Evolutionary conservation across 2,113 vertebrate species (phyloP).

Genomic region (Elephas maximus): DNA sequence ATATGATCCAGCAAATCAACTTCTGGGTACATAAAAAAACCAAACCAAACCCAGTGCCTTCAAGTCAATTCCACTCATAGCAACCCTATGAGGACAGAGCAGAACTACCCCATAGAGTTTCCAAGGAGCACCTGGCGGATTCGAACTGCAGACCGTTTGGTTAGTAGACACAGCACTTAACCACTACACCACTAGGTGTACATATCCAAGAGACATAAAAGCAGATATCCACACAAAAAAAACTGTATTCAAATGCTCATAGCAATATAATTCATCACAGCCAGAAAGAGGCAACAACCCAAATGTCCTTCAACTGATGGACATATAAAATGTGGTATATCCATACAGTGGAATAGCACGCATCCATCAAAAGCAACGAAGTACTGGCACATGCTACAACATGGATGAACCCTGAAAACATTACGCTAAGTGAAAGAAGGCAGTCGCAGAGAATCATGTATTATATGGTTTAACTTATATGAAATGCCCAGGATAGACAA

Average conservation of each 20-base stretch:
- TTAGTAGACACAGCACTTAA: no score
- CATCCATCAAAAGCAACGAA: not conserved
- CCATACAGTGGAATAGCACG: not conserved
- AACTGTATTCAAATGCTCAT: not conserved
- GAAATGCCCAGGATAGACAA: not conserved
- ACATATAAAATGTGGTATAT: not conserved
- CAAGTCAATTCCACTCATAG: no score
- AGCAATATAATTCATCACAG: not conserved
- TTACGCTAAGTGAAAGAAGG: not conserved
- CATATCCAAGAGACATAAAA: not conserved
- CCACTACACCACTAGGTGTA: no score
- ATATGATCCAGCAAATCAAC: not conserved
- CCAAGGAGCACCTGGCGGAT: no score
- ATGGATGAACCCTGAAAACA: not conserved
- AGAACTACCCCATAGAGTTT: no score
- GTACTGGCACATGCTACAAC: not conserved
- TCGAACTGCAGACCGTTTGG: no score
- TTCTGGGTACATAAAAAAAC: not conserved
- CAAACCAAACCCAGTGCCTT: no score
- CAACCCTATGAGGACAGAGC: no score
- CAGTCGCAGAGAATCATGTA: not conserved
- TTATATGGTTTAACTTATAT: not conserved
- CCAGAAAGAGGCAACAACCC: not conserved
- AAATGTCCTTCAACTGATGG: not conserved
- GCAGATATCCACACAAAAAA: not conserved